Base-by-base conservation (phyloP, 1,140 invertebrate species). In the Triops longicaudatus region DNA sequence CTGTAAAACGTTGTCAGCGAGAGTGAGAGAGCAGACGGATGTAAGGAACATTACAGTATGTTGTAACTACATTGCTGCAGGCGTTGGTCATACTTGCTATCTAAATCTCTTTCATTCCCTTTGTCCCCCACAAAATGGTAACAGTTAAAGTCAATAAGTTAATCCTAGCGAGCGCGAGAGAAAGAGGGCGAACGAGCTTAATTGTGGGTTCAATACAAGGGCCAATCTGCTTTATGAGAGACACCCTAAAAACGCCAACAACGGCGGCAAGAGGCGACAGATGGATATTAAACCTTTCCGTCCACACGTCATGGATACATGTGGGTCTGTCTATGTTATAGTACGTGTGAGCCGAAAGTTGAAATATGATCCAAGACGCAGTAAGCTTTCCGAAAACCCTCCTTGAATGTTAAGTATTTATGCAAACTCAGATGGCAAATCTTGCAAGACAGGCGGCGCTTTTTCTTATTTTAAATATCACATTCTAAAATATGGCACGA, bases 91-190 rank as follows among this genome's bases (percentile, higher is more conserved):
- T 63, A 63, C 17, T 37, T 22, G 50, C 22, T 63, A 63, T 63
- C 50, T 63, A 22, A 63, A 63, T 17, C 50, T 22, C 31, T 37
- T 37, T 37, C 31, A 37, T 37, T 37, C 31, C 31, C 31, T 37
- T 37, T 37, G 2, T 37, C 31, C 31, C 31, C 31, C 31, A 37
- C 50, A 63, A 22, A 63, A 63, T 63, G 22, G 50, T 63, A 63
- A 63, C 50, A 63, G 50, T 63, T 63, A 63, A 17, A 63, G 50
- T 63, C 50, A 63, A 63, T 63, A 63, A 63, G 50, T 63, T 63
- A 63, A 63, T 63, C 50, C 50, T 63, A 7, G 31, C 31, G 31
- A 37, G 50, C 50, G 50, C 50, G 17, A 22, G 50, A 22, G 50
- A 63, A 63, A 12, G 50, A 22, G 22, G 50, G 50, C 14, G 50